These are phyloP conservation scores for Pygoscelis antarcticus DNA, from an alignment of 2,113 vertebrate genomes.

Conservation along the genomic window DNA sequence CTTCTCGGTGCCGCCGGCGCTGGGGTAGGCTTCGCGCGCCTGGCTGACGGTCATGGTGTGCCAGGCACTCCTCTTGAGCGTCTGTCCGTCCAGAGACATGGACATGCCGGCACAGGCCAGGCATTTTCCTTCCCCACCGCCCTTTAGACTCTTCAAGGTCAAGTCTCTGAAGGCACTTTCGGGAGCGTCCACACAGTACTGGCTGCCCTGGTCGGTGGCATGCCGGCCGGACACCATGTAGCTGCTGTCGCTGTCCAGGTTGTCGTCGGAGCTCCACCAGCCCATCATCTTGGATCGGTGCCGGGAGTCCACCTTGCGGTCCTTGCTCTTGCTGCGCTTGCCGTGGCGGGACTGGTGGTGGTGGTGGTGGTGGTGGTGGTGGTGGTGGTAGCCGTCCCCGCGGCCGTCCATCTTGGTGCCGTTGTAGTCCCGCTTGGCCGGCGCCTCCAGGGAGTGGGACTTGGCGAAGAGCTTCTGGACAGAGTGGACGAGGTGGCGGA, in stretches of 20 bases:
- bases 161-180: conserved; percentile 96
- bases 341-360: conserved; percentile 86
- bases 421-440: conserved; percentile 92
- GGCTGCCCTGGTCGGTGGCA: conserved; percentile 73
- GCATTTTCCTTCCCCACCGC: conserved; percentile 87
- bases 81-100: conserved; percentile 88
- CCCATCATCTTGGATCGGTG: conserved; percentile 91
- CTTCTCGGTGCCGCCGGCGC: conserved; percentile 85
- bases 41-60: conserved; percentile 98
- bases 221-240: conserved; percentile 84
- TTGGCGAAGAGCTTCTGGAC: conserved; percentile 98
- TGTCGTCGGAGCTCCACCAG: conserved; percentile 99
- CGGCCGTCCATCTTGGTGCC: conserved; percentile 89
- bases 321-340: conserved; percentile 94
- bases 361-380: conserved; percentile 86
- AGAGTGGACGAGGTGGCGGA: conserved; percentile 97
- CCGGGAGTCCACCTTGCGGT: conserved; percentile 82
- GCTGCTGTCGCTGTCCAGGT: conserved; percentile 98
- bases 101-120: conserved; percentile 93
- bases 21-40: conserved; percentile 91
- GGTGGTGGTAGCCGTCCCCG: conserved; percentile 79
- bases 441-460: conserved; percentile 96
- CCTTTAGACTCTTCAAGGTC: conserved; percentile 92
- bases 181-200: conserved; percentile 88
- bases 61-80: conserved; percentile 95